Conservation (phyloP, 2,797 vertebrate species). For the Ctenopoma multispine region DNA sequence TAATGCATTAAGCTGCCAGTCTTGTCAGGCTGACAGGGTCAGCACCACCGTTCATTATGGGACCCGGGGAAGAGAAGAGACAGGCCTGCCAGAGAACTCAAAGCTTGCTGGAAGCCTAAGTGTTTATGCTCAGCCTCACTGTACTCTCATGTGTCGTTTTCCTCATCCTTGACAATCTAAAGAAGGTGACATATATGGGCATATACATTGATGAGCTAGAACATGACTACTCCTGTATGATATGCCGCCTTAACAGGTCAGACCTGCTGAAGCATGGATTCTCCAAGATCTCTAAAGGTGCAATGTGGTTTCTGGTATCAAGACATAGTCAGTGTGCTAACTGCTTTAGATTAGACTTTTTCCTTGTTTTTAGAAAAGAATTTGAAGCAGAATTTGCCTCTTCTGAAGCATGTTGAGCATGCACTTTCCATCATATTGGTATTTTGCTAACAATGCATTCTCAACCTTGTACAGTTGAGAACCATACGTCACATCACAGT, state of each 20-base stretch:
- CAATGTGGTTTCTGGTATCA: no score
- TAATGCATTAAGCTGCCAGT: slow-evolving; percentile 87
- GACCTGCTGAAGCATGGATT: background rate
- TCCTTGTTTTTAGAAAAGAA: no score
- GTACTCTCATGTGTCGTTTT: slow-evolving; percentile 15
- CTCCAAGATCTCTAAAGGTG: background rate
- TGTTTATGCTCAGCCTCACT: slow-evolving; percentile 36
- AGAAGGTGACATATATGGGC: slow-evolving; percentile 2
- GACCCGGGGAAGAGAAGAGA: slow-evolving; percentile 71
- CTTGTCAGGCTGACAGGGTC: slow-evolving; percentile 88
- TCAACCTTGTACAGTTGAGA: background rate
- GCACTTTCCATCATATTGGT: background rate
- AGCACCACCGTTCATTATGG: slow-evolving; percentile 87
- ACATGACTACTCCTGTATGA: background rate
- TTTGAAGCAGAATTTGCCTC: background rate
- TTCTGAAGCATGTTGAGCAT: background rate
- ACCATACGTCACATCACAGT: background rate
- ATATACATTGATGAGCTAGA: background rate
- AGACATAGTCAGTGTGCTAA: no score
- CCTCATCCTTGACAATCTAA: slow-evolving; percentile 9
- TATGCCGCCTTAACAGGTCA: background rate
- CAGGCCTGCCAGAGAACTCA: slow-evolving; percentile 75
- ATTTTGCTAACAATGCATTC: background rate
- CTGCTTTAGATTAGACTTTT: no score
- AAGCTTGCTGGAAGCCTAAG: slow-evolving; percentile 64